Conservation (phyloP, 2,888 invertebrate genomes). For the Leucophenga maculata region DNA sequence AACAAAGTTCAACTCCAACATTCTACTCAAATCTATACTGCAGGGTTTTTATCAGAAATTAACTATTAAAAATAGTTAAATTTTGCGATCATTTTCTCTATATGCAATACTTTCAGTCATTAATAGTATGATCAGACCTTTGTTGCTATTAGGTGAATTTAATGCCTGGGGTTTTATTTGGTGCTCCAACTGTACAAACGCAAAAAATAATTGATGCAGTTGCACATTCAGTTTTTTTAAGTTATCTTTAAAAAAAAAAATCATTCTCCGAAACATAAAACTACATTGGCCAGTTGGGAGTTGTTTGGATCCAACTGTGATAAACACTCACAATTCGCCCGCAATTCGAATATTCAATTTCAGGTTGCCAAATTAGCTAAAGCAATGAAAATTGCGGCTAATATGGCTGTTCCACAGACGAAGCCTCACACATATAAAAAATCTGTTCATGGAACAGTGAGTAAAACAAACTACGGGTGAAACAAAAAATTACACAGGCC, state of each 20-base stretch:
- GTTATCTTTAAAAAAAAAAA: too few relatives aligned
- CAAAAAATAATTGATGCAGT: too few relatives aligned
- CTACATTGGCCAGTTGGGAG: too few relatives aligned
- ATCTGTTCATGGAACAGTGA: constrained; percentile 12
- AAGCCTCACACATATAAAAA: constrained; percentile 20
- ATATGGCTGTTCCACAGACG: constrained; percentile 27
- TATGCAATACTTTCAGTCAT: constrained; percentile 23
- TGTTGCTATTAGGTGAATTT: too few relatives aligned
- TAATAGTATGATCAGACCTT: constrained; percentile 24
- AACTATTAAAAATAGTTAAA: constrained; percentile 31
- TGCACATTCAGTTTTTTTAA: too few relatives aligned
- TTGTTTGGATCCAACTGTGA: constrained; percentile 20
- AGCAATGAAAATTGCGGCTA: constrained; percentile 21
- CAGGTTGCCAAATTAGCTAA: constrained; percentile 21
- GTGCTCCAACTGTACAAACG: too few relatives aligned
- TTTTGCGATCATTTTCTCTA: constrained; percentile 28
- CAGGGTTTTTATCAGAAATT: constrained; percentile 13
- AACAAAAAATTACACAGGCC: too few relatives aligned
- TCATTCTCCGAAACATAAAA: constrained; percentile 24
- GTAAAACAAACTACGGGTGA: constrained; percentile 14
- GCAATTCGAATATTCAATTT: constrained; percentile 22
- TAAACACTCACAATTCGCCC: not conserved
- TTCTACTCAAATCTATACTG: not conserved
- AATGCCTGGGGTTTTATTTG: too few relatives aligned
- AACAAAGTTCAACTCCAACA: too few relatives aligned